phyloP scores from a whole-genome alignment of 2,888 invertebrate genomes.

The Incurvaria masculella region DNA sequence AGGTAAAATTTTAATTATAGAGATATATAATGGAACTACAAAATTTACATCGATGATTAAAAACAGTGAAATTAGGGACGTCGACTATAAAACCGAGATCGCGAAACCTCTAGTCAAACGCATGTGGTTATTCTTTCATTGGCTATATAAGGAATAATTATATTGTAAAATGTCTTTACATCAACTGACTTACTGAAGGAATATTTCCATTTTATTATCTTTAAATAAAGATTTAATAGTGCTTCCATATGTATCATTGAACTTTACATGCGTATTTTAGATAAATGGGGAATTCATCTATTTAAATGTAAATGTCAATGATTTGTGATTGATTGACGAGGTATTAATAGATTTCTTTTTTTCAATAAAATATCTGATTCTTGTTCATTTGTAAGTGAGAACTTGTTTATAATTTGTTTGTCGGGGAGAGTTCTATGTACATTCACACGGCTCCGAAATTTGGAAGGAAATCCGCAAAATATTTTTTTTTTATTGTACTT shows the following conservation, averaged over 20 bases:
- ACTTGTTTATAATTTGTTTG: background rate
- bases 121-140: background rate
- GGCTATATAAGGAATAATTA: background rate
- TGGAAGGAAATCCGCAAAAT: background rate
- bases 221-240: background rate
- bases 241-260: background rate
- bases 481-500: background rate
- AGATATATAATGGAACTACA: slow-evolving; percentile 19
- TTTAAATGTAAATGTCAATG: background rate
- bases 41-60: background rate
- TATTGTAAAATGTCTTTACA: background rate
- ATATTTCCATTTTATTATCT: background rate
- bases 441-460: background rate
- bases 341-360: background rate
- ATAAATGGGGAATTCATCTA: background rate
- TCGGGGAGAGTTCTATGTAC: background rate
- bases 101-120: background rate
- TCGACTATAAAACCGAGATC: background rate
- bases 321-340: background rate
- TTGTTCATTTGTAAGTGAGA: no score
- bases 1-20: slow-evolving; percentile 36
- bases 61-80: background rate
- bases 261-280: background rate
- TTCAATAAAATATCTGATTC: background rate
- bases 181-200: background rate